A percentile compares a stretch with the other conserved stretches of the same genome.
Conservation (phyloP, 2,113 vertebrate species). For the Nerophis lumbriciformis region DNA sequence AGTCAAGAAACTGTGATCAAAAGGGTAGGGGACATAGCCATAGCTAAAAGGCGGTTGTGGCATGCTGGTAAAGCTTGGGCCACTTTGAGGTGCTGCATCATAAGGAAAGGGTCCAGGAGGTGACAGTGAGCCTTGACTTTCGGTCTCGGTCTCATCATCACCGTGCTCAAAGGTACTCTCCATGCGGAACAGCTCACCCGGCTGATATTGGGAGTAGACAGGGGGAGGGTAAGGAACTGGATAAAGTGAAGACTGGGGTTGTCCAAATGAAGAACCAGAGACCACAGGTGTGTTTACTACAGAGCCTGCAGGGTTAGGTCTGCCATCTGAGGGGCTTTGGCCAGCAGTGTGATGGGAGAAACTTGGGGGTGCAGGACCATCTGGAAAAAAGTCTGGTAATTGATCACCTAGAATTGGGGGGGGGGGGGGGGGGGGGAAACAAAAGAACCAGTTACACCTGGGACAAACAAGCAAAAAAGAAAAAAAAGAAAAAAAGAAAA, state of each 20-base stretch:
- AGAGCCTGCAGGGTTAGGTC: background rate
- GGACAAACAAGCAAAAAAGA: too few species aligned
- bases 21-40: background rate
- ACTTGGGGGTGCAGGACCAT: background rate
- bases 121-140: background rate
- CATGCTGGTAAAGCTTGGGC: background rate
- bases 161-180: constrained; percentile 15
- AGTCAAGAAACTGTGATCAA: constrained; percentile 13
- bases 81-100: fast-evolving
- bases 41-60: background rate
- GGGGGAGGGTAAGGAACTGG: background rate
- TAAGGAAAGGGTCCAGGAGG: fast-evolving
- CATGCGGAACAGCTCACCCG: constrained; percentile 1
- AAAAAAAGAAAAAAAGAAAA: too few species aligned
- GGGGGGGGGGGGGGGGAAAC: too few species aligned
- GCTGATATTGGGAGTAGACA: background rate
- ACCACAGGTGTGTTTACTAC: background rate
- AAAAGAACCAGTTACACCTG: too few species aligned
- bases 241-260: too few species aligned
- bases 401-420: background rate
- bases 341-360: too few species aligned
- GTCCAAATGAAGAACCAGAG: background rate
- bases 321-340: background rate
- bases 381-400: too few species aligned
- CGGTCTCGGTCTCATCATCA: background rate